A percentile compares a stretch with the other conserved stretches of the same genome.
Conservation (phyloP, 2,888 invertebrate genomes). For the Pollenia amentaria region DNA sequence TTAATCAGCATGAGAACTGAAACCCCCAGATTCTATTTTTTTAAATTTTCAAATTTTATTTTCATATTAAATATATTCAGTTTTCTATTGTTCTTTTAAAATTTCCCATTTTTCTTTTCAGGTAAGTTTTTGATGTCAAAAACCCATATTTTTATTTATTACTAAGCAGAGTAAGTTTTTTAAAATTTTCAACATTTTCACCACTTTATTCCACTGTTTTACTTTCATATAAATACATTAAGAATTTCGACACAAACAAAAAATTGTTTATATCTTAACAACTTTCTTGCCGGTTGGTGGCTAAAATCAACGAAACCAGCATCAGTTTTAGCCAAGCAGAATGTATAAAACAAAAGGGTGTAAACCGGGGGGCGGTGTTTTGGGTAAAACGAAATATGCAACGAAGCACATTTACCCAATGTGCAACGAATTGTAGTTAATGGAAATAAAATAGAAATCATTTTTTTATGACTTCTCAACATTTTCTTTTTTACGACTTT, state of each 20-base stretch:
- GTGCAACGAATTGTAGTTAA: constrained; percentile 60
- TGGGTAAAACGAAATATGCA: constrained; percentile 11
- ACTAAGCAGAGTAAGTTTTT: neutral
- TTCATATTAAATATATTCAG: too few species aligned
- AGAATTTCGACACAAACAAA: neutral
- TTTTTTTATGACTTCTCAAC: constrained; percentile 70
- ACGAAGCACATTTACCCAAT: constrained; percentile 49
- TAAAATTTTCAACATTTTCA: neutral
- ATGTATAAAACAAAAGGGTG: neutral
- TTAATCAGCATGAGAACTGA: too few species aligned
- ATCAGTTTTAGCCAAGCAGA: neutral
- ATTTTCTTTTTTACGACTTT: constrained; percentile 57
- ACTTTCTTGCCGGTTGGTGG: constrained; percentile 29
- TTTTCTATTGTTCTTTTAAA: too few species aligned
- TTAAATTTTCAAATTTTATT: too few species aligned
- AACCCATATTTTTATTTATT: neutral
- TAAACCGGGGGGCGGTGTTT: neutral
- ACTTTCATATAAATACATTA: neutral
- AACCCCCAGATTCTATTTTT: too few species aligned
- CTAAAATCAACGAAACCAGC: constrained; percentile 33
- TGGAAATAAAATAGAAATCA: constrained; percentile 71
- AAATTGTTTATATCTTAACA: constrained; percentile 8
- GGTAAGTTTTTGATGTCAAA: constrained; percentile 6
- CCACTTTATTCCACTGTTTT: constrained; percentile 3
- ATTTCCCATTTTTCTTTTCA: neutral